phyloP scores from a whole-genome alignment of 2,888 invertebrate species.

The Tipula vernalis region DNA sequence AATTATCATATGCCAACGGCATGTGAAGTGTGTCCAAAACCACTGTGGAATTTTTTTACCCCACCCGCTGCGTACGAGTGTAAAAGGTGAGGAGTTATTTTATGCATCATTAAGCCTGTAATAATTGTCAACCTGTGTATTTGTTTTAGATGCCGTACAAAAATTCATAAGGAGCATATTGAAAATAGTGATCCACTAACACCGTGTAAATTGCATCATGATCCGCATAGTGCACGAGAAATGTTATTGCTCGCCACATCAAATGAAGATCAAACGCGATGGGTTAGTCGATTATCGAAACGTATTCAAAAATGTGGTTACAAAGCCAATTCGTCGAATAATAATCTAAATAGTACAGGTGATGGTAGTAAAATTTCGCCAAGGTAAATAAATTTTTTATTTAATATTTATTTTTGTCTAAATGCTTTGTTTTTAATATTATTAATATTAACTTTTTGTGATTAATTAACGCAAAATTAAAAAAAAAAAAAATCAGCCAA shows the following conservation, averaged over 20 bases:
- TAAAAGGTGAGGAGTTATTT: slow-evolving; percentile 43
- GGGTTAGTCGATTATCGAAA: slow-evolving; percentile 83
- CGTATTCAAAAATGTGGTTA: slow-evolving; percentile 89
- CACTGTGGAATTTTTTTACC: slow-evolving; percentile 94
- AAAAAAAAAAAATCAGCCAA: slow-evolving; percentile 25
- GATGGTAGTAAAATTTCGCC: slow-evolving; percentile 62
- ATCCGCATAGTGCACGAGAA: slow-evolving; percentile 88
- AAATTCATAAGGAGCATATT: slow-evolving; percentile 96
- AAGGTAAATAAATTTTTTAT: slow-evolving; percentile 42
- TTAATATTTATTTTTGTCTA: not conserved
- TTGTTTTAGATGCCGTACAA: slow-evolving; percentile 76
- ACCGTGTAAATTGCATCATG: slow-evolving; percentile 92
- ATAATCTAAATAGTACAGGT: slow-evolving; percentile 26
- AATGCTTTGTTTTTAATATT: not conserved
- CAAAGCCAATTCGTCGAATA: slow-evolving; percentile 62
- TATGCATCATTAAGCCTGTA: not conserved
- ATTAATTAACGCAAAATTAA: not conserved
- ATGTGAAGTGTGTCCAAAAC: slow-evolving; percentile 95
- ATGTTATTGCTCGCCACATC: slow-evolving; percentile 77
- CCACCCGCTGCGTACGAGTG: slow-evolving; percentile 97
- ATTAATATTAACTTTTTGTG: not conserved
- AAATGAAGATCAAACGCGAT: slow-evolving; percentile 78
- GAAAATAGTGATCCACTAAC: slow-evolving; percentile 70
- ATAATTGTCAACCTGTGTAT: slow-evolving; percentile 8
- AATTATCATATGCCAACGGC: slow-evolving; percentile 97